Evolutionary conservation across 2,797 vertebrate species (phyloP), one percentile per base, ranked within the genome.

Genomic region (Leptatherina wallacei): DNA sequence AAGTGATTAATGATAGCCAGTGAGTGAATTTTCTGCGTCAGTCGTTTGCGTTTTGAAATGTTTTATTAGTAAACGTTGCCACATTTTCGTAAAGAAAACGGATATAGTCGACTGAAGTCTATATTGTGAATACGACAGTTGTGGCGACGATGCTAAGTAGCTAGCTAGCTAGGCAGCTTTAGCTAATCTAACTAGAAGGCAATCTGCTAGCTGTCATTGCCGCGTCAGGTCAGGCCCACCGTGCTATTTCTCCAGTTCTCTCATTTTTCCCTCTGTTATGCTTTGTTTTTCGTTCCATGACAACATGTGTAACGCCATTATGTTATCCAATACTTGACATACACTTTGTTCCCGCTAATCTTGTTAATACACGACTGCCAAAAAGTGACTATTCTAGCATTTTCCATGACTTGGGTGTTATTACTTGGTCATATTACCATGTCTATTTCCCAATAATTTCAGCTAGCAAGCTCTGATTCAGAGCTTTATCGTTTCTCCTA

Each of bases 181-280:
- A 42, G 85, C 78, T 87, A 85, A 73, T 60, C 52, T 62, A 16
- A 63, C 65, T 73, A 79, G 77, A 71, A n/a, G 22, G 61, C 16
- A 60, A 54, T 64, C 40, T 57, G 71, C 75, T 85, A 82, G 83
- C 84, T 89, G 90, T 92, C 88, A 89, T 84, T 88, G 90, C 85
- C 84, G 77, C 86, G 87, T 89, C 87, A 85, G 83, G 47, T 30
- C 84, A 86, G 88, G 86, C 87, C 87, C 59, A 4, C 60, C 51
- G 62, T 51, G 38, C 35, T 47, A 13, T 76, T 83, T 74, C 61
- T 75, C 36, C 24, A 56, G 58, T 71, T 68, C 59, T 65, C 38
- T 61, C 4, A 29, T 62, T 40, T 40, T 14, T 10, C 64, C 51
- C 32, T 24, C 61, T 49, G 0, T 1, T 6, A 2, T 24, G 11